Evolutionary conservation across 2,113 vertebrate species (phyloP), one percentile per base, ranked within the genome.

Genomic region (Dendropsophus ebraccatus): DNA sequence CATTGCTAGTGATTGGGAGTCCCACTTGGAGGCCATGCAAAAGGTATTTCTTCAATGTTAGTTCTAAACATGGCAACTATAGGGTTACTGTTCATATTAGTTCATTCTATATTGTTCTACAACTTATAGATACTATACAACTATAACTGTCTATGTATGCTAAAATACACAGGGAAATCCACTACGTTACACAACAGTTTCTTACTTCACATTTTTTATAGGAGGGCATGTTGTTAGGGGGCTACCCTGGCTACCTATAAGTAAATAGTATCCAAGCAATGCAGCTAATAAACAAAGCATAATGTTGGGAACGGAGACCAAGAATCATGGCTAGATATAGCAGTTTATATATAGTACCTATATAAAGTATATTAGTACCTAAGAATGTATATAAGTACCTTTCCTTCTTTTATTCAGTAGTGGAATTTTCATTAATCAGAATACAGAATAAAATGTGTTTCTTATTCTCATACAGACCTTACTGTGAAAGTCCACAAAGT

Each of bases 1-100:
- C 91, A 0, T n/a, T 95, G 32, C 87, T 95, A 80, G 47, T 95
- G 84, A 88, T 92, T 1, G 93, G 95, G 11, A 95, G 94, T 82
- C 95, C 95, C 0, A 92, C 92, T 0, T 95, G 93, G 93, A 93
- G 87, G 83, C 89, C 76, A 0, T 74, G 84, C 87, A 87, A 82
- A 8, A 83, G 93, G 95, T 95, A 37, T 54, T 74, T 70, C 13
- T n/a, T 19, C 32, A 35, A 70, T 56, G 54, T 56, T 21, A 6
- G 54, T 56, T 56, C 54, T 23, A 6, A 23, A 23, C 21, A 56
- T 23, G 4, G 19, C 6, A 21, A 7, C 5, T 56, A 8, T 23
- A 56, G 19, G 19, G 17, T 23, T 56, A 56, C 17, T 56, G 54
- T 7, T 3, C 52, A 54, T 54, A 54, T 7, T 17, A 54, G 52